Conservation (phyloP, 2,113 vertebrate species). For the Rhinoptilus africanus region DNA sequence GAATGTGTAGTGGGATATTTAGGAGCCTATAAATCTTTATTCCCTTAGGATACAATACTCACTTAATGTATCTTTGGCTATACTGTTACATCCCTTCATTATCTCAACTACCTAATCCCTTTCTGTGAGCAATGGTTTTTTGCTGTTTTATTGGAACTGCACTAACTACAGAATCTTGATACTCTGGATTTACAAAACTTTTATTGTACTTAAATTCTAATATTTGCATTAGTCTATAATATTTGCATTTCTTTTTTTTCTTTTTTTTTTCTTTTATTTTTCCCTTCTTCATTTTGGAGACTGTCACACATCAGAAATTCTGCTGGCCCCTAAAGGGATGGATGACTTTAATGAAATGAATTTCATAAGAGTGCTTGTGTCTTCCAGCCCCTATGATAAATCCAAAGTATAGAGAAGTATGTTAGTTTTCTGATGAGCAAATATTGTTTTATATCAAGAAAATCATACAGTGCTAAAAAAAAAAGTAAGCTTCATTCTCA, state of each 20-base stretch:
- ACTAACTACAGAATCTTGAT: not conserved
- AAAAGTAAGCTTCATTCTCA: not conserved
- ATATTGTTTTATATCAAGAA: not conserved
- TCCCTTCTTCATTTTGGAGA: not conserved
- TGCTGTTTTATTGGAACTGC: not conserved
- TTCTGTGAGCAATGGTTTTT: not conserved
- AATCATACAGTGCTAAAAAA: not conserved
- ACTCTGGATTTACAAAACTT: not conserved
- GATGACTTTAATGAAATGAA: not conserved
- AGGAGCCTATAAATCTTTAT: conserved; percentile 36
- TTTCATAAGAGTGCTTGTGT: not conserved
- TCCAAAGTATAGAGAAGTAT: not conserved
- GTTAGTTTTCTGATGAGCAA: not conserved
- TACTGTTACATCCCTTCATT: not conserved
- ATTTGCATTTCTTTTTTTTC: not conserved
- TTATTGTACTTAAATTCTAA: not conserved
- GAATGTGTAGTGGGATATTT: conserved; percentile 11
- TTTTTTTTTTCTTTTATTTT: not conserved
- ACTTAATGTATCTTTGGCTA: not conserved
- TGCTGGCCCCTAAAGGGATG: not conserved
- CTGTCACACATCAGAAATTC: not conserved
- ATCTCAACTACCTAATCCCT: not conserved
- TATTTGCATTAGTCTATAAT: not conserved
- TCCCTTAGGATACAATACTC: not conserved
- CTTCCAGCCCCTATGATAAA: not conserved